These are phyloP conservation scores for Crypturellus undulatus DNA, from an alignment of 2,113 vertebrate species.

Conservation along the genomic window DNA sequence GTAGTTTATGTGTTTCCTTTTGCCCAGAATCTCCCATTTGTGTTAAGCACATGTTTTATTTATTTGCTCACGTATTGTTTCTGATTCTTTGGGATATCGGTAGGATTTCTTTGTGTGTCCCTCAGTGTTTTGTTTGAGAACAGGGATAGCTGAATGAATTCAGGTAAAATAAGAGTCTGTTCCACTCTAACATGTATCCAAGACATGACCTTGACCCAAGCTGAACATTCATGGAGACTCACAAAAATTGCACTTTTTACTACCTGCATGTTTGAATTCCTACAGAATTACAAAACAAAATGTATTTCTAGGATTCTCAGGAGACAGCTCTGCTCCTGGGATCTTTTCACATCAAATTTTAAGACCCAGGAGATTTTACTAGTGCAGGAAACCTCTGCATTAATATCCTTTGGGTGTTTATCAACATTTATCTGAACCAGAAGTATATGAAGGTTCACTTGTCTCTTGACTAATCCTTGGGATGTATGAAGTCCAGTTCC, in stretches of 20 bases:
- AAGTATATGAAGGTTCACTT: conserved; percentile 23
- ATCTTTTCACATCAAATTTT: conserved; percentile 4
- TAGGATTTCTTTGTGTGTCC: not conserved
- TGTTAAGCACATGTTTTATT: conserved; percentile 72
- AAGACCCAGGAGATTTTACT: not conserved
- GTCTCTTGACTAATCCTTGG: conserved; percentile 37
- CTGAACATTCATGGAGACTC: not conserved
- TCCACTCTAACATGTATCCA: not conserved
- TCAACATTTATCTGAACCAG: conserved; percentile 37
- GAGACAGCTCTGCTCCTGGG: not conserved
- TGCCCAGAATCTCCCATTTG: conserved; percentile 68
- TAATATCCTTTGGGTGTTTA: conserved; percentile 17
- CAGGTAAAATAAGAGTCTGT: not conserved
- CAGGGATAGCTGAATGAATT: not conserved
- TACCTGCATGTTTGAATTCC: not conserved
- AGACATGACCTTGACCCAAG: not conserved
- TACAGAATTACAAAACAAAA: not conserved
- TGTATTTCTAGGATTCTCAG: not conserved
- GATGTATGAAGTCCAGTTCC: conserved; percentile 30
- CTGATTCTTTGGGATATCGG: not conserved
- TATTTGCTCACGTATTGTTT: conserved; percentile 54
- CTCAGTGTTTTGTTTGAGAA: not conserved
- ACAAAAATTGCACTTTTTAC: not conserved
- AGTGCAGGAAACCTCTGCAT: not conserved
- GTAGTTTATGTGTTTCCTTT: conserved; percentile 70